These are phyloP conservation scores for Acanthurus leucopareius DNA, from an alignment of 2,797 vertebrate species.

Conservation along the genomic window DNA sequence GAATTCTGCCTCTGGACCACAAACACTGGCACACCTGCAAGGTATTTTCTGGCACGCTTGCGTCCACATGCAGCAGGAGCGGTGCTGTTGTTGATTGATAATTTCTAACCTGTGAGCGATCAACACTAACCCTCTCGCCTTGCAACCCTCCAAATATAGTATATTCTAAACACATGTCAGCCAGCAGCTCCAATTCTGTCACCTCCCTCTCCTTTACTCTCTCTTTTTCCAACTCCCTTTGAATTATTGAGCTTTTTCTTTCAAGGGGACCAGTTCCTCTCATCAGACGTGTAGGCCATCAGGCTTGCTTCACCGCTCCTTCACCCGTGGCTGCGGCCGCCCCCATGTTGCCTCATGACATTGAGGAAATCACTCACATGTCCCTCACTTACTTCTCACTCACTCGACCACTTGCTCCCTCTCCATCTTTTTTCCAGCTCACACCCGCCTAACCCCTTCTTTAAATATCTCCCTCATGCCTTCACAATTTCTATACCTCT, in stretches of 20 bases:
- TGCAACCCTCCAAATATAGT: constrained; percentile 30
- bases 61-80: constrained; percentile 39
- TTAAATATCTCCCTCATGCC: constrained; percentile 65
- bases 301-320: constrained; percentile 81
- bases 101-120: constrained; percentile 54
- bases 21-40: constrained; percentile 45
- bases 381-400: constrained; percentile 72
- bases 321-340: constrained; percentile 76
- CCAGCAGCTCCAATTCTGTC: constrained; percentile 45
- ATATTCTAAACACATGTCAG: constrained; percentile 63
- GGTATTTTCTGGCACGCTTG: constrained; percentile 51
- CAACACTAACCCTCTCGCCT: constrained; percentile 19
- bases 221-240: constrained; percentile 65
- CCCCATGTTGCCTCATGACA: constrained; percentile 76
- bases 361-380: constrained; percentile 82
- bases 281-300: constrained; percentile 82
- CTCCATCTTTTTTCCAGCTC: constrained; percentile 69
- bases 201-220: constrained; percentile 41
- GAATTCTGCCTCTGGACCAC: constrained; percentile 58
- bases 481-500: constrained; percentile 59
- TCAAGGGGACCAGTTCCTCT: constrained; percentile 75
- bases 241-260: constrained; percentile 85
- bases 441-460: constrained; percentile 66
- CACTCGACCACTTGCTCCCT: constrained; percentile 63
- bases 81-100: constrained; percentile 55